Evolutionary conservation across 1,140 invertebrate genomes (phyloP).

Genomic region (Lucilia sericata): DNA sequence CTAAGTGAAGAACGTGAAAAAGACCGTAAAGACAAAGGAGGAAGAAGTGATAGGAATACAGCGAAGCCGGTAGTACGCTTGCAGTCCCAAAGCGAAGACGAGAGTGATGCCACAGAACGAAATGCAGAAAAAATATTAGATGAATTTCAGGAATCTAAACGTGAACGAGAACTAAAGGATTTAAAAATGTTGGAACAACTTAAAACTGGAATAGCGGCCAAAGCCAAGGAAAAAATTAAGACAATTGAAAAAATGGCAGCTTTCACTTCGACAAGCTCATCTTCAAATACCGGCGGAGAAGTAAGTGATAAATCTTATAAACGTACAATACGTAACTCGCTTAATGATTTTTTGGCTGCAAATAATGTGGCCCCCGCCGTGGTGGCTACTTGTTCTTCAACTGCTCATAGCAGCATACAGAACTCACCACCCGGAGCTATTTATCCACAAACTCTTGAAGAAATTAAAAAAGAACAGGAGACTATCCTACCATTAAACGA

Average conservation of each 20-base stretch:
- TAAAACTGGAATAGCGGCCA: constrained; percentile 74
- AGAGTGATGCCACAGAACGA: constrained; percentile 68
- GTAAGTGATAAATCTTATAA: constrained; percentile 48
- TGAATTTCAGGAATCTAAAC: constrained; percentile 68
- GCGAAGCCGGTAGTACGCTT: constrained; percentile 71
- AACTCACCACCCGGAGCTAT: constrained; percentile 29
- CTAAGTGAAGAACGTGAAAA: constrained; percentile 48
- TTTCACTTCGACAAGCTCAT: background rate
- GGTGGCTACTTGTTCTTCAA: constrained; percentile 27
- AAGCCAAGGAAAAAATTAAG: constrained; percentile 71
- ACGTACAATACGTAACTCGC: constrained; percentile 61
- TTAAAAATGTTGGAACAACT: constrained; percentile 74
- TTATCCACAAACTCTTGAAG: constrained; percentile 31
- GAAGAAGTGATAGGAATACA: constrained; percentile 32
- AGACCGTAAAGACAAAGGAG: constrained; percentile 43
- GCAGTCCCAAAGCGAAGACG: constrained; percentile 74
- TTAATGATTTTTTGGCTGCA: constrained; percentile 66
- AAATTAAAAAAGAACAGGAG: constrained; percentile 36
- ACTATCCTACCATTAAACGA: constrained; percentile 15
- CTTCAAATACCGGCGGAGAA: constrained; percentile 39
- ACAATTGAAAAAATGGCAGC: constrained; percentile 69
- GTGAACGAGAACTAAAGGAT: constrained; percentile 68
- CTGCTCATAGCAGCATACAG: background rate
- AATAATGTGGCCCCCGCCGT: constrained; percentile 55
- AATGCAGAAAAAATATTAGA: constrained; percentile 52